These are phyloP conservation scores for Sceloporus undulatus DNA, from an alignment of 2,113 vertebrate species.

Conservation along the genomic window DNA sequence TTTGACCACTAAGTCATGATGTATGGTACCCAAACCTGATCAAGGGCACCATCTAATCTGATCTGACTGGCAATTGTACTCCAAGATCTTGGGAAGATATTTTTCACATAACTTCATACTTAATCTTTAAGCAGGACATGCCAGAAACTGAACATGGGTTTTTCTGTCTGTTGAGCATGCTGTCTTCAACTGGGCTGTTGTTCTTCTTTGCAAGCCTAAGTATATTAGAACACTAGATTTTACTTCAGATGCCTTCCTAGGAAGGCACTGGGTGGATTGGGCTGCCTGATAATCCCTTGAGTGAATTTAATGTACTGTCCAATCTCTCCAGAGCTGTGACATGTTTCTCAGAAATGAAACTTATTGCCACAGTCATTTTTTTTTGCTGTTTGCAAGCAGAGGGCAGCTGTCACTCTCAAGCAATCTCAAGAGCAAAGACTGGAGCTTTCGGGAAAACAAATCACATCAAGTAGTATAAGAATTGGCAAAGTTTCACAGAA, in stretches of 20 bases:
- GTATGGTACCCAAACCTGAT: neutral
- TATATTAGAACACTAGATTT: neutral
- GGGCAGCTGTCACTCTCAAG: neutral
- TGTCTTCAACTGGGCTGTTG: no score
- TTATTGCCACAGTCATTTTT: neutral
- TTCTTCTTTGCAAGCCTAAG: neutral
- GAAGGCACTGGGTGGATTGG: neutral
- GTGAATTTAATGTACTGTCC: neutral
- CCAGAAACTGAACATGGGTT: neutral
- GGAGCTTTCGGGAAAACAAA: neutral
- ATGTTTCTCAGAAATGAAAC: neutral
- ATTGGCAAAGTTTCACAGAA: neutral
- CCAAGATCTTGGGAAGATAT: neutral
- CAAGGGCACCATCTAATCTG: neutral
- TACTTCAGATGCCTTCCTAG: neutral
- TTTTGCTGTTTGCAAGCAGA: neutral
- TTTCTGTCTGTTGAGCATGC: neutral
- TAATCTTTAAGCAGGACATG: neutral
- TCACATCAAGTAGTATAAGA: neutral
- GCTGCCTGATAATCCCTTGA: constrained; percentile 9
- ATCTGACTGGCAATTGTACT: neutral
- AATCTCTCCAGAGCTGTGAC: neutral
- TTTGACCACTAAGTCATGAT: neutral
- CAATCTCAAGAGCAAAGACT: neutral
- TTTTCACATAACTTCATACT: neutral